These are phyloP conservation scores for Labia minor DNA, from an alignment of 2,888 invertebrate genomes.

Conservation along the genomic window DNA sequence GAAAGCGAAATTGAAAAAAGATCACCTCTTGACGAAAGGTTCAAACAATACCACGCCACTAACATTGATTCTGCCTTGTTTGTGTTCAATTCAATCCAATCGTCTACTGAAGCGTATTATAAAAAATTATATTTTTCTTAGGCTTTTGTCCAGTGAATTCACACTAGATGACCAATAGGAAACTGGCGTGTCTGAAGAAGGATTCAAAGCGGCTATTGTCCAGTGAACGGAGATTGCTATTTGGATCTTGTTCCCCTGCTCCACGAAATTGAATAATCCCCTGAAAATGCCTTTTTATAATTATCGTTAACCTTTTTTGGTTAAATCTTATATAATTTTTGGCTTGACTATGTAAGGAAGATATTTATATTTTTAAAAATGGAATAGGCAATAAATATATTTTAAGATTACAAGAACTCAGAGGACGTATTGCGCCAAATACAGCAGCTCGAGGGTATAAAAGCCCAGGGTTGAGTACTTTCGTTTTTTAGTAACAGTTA, in stretches of 20 bases:
- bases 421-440: too few species aligned
- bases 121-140: not conserved
- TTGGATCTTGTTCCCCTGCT: not conserved
- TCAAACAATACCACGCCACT: not conserved
- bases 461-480: too few species aligned
- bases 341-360: too few species aligned
- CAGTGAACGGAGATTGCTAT: not conserved
- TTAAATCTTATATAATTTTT: too few species aligned
- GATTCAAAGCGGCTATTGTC: not conserved
- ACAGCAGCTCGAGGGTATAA: too few species aligned
- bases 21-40: not conserved
- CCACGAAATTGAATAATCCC: too few species aligned
- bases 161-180: constrained; percentile 13
- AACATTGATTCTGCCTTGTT: not conserved
- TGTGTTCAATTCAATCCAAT: constrained; percentile 13
- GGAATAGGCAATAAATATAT: too few species aligned
- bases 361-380: too few species aligned
- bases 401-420: too few species aligned
- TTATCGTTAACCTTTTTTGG: too few species aligned
- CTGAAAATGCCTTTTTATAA: too few species aligned
- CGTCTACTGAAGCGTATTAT: constrained; percentile 2
- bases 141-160: not conserved
- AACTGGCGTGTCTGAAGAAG: constrained; percentile 2
- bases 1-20: not conserved
- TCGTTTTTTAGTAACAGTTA: too few species aligned